Evolutionary conservation across 1,140 invertebrate genomes (phyloP), one percentile per base, ranked within the genome.

Genomic region (Pogonognathellus flavescens): DNA sequence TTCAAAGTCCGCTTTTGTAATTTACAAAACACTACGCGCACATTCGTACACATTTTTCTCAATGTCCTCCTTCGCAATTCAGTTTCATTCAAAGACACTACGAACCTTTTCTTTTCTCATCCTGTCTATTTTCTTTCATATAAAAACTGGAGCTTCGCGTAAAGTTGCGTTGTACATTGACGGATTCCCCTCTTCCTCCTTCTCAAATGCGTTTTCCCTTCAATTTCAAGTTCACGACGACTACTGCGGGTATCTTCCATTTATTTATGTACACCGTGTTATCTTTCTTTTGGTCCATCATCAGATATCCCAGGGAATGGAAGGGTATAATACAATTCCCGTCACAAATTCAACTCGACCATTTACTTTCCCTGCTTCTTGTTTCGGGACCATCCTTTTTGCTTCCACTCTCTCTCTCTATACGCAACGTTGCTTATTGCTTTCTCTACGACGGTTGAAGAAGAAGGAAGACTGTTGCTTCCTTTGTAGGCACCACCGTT

Each of bases 401-500:
- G 70, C 70, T 41, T 41, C 31, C 31, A 3, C 31, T 6, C 31
- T 41, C 1, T 41, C 31, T n/a, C n/a, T n/a, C 49, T 50, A 41
- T 76, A 18, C 70, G 16, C 70, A 76, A 76, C 31, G 5, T 41
- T 25, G 13, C 70, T 76, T 76, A 76, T 76, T 49, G 70, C 70
- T 76, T 76, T 76, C 70, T 50, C 25, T 31, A 31, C 49, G 31
- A 41, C 31, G 11, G 11, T 16, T 49, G 14, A 66, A 76, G 31
- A 66, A 76, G 31, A 57, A 57, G 53, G 53, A 76, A 76, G 70
- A 76, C 70, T 76, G 70, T 76, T 76, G 70, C 70, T 76, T 76
- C 70, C 70, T 76, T 57, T 57, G 53, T 13, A 57, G n/a, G 1
- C n/a, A n/a, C 25, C 31, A 49, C 25, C 25, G 62, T 66, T 66